A percentile compares a stretch with the other conserved stretches of the same genome.
Conservation (phyloP, 1,140 invertebrate species). For the Drosophila pallidifrons region DNA sequence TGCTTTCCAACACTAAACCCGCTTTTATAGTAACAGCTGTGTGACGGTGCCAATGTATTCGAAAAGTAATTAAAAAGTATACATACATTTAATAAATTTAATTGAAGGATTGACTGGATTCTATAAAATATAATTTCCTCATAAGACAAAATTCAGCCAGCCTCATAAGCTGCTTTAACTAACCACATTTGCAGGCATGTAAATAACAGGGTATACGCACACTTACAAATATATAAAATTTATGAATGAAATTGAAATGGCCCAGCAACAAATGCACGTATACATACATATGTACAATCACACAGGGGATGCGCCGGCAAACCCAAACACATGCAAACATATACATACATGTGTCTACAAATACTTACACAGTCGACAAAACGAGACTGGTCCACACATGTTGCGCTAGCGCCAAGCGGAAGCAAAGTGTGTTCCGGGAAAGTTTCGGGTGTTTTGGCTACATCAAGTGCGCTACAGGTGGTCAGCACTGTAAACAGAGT, state of each 20-base stretch:
- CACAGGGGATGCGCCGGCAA: conserved; percentile 32
- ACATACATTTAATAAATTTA: neutral
- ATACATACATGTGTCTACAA: too few species aligned
- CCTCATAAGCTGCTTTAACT: neutral
- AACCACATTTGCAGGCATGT: conserved; percentile 4
- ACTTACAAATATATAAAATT: conserved; percentile 16
- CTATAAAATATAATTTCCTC: neutral
- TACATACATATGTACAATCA: neutral
- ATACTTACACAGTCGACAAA: neutral
- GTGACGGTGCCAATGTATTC: conserved; percentile 16
- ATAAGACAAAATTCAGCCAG: neutral
- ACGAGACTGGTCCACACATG: conserved; percentile 61
- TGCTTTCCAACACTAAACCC: conserved; percentile 29
- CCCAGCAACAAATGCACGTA: conserved; percentile 21
- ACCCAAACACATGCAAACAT: conserved; percentile 4
- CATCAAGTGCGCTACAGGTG: conserved; percentile 34
- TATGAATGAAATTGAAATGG: conserved; percentile 54
- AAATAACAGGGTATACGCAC: neutral
- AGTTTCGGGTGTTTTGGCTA: conserved; percentile 40
- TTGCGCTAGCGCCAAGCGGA: conserved; percentile 67
- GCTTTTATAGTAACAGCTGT: conserved; percentile 14
- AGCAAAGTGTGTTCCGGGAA: conserved; percentile 54
- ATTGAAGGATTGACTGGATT: neutral
- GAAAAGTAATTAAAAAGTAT: conserved; percentile 5
- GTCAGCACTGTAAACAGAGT: conserved; percentile 17